Percentiles rank a stretch among this genome's conserved stretches.
Conservation (phyloP, 1,140 invertebrate genomes). For the Melipona quadrifasciata region DNA sequence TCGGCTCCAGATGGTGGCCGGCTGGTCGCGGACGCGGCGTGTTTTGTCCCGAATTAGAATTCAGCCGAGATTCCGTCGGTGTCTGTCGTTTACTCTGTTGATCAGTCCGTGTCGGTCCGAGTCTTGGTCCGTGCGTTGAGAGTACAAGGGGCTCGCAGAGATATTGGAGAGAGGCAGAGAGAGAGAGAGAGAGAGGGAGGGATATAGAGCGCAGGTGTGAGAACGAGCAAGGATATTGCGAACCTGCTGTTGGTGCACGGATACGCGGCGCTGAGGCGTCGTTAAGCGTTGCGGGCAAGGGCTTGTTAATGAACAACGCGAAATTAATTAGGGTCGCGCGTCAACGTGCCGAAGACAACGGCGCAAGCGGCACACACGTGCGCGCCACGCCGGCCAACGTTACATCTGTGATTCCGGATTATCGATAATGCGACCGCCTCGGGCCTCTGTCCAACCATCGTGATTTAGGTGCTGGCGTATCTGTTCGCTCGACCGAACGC, state of each 20-base stretch:
- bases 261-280: slow-evolving; percentile 43
- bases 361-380: slow-evolving; percentile 20
- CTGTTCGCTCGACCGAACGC: slow-evolving; percentile 30
- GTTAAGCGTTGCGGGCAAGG: slow-evolving; percentile 60
- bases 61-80: slow-evolving; percentile 34
- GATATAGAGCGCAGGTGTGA: not conserved
- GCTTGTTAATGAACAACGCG: slow-evolving; percentile 66
- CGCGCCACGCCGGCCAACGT: slow-evolving; percentile 29
- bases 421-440: slow-evolving; percentile 64
- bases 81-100: slow-evolving; percentile 54
- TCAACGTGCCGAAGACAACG: slow-evolving; percentile 58
- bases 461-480: slow-evolving; percentile 50
- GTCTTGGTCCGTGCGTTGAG: slow-evolving; percentile 28
- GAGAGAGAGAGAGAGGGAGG: not conserved
- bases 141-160: not conserved
- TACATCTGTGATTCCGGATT: slow-evolving; percentile 65
- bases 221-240: slow-evolving; percentile 27
- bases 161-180: no score
- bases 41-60: slow-evolving; percentile 36
- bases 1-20: not conserved
- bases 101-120: slow-evolving; percentile 36
- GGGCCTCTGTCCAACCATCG: slow-evolving; percentile 50
- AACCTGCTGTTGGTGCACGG: slow-evolving; percentile 25
- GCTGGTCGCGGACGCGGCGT: not conserved
- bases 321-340: slow-evolving; percentile 65